Base-by-base conservation (phyloP, 1,140 invertebrate genomes). In the Caenorhabditis briggsae region DNA sequence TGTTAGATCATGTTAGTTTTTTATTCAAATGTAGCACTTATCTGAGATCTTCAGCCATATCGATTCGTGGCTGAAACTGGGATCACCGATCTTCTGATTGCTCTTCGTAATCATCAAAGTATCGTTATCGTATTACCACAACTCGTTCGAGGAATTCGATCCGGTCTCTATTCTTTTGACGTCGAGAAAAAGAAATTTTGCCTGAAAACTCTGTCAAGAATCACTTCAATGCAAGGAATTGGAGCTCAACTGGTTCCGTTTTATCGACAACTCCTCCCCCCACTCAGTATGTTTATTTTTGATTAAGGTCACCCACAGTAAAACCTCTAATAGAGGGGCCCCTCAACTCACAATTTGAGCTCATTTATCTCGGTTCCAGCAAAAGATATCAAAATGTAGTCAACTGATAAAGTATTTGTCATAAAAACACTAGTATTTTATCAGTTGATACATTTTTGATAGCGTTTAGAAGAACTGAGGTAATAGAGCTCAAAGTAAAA, bases 241-340 rank as follows among this genome's bases (percentile, higher is more conserved):
- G 86, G 86, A 33, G 53, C 86, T 41, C 56, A 82, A n/a, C n/a
- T 87, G 7, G 86, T 87, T 83, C 86, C 86, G 0, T 87, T 87
- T 82, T 87, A 87, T 43, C n/a, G 86, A 70, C 86, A 82, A 58
- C 50, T 87, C 7, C 61, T 87, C 0, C 86, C 86, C 56, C 86
- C 86, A 50, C 50, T 87, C 3, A 48, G 86, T 87, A 55, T 70
- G 78, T 48, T 46, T 82, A 11, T 43, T 33, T 3, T 33, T 3
- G 33, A 33, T 33, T 33, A n/a, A n/a, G n/a, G n/a, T n/a, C n/a
- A n/a, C n/a, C n/a, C n/a, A 33, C 33, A 1, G 33, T 33, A 33
- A 33, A 33, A 2, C 33, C 33, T 33, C 33, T 1, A 33, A 33
- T 33, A 33, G 33, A 33, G 3, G 33, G 33, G 33, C 33, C 1